phyloP scores from a whole-genome alignment of 2,888 invertebrate species.

The Metallyticus violacea region DNA sequence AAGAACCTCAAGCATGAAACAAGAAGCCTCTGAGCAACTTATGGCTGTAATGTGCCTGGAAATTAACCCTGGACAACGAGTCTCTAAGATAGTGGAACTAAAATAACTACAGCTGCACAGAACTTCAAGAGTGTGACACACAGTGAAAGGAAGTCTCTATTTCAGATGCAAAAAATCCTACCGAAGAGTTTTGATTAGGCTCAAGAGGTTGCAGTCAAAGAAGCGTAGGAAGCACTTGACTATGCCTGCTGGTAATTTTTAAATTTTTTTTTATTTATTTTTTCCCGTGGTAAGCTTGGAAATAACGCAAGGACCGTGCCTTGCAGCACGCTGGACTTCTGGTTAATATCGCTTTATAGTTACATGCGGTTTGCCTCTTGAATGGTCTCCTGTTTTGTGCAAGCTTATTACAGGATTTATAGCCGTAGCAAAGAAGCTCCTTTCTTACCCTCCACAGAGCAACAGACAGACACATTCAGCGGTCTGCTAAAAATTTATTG shows the following conservation, averaged over 20 bases:
- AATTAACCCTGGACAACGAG: no score
- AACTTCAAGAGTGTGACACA: neutral
- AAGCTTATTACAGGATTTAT: neutral
- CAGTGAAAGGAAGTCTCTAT: neutral
- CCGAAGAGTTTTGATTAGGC: neutral
- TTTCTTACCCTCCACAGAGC: neutral
- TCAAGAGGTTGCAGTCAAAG: neutral
- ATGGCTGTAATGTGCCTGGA: no score
- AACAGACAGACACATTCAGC: neutral
- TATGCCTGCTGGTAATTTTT: neutral
- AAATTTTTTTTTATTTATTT: no score
- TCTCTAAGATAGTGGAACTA: no score
- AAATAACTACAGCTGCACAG: no score
- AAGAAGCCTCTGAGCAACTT: no score
- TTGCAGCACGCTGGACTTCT: neutral
- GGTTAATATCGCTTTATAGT: slow-evolving; percentile 2
- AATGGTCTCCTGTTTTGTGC: neutral
- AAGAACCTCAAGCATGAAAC: no score
- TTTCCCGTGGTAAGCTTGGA: neutral
- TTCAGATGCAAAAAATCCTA: neutral
- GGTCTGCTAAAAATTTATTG: neutral
- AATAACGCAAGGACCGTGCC: neutral
- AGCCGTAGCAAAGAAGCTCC: neutral
- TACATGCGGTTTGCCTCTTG: slow-evolving; percentile 2
- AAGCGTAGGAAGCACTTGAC: neutral